A percentile compares a stretch with the other conserved stretches of the same genome.
These are phyloP conservation scores for Apostichopus leukothele DNA, from an alignment of 53 echinoderm and acorn worm species.

Conservation along the genomic window DNA sequence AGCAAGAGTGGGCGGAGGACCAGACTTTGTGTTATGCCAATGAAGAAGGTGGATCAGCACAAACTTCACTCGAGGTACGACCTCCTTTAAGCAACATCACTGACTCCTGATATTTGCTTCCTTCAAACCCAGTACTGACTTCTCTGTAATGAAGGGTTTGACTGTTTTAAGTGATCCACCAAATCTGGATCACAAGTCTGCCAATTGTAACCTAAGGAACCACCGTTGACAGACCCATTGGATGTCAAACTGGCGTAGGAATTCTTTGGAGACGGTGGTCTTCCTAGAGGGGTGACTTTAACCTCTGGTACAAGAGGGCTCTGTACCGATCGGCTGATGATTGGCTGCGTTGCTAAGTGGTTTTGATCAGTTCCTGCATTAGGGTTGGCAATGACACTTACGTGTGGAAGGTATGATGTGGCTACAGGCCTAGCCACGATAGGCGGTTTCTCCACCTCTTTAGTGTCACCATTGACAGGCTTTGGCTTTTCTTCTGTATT, in stretches of 20 bases:
- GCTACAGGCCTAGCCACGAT: constrained; percentile 52
- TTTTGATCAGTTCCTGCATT: constrained; percentile 50
- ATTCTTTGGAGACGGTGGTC: constrained; percentile 80
- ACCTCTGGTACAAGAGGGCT: constrained; percentile 85
- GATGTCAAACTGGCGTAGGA: constrained; percentile 85
- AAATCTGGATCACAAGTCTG: constrained; percentile 62
- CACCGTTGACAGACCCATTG: constrained; percentile 76
- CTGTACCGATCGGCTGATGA: constrained; percentile 60
- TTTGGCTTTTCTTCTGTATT: constrained; percentile 10
- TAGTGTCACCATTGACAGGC: background rate
- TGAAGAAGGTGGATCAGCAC: background rate
- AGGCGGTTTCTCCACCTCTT: constrained; percentile 10
- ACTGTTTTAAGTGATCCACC: constrained; percentile 52
- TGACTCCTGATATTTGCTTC: background rate
- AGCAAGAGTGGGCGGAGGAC: too few species aligned
- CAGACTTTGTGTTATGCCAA: too few species aligned
- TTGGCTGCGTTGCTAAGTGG: constrained; percentile 63
- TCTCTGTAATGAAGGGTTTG: constrained; percentile 79
- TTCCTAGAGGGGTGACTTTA: constrained; percentile 84
- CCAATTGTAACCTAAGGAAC: constrained; percentile 63
- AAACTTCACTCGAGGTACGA: background rate
- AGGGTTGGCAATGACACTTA: constrained; percentile 65
- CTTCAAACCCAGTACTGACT: constrained; percentile 98
- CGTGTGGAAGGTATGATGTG: constrained; percentile 63
- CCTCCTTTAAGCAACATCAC: background rate